Evolutionary conservation across 2,888 invertebrate species (phyloP).

Genomic region (Oasisia sp.): DNA sequence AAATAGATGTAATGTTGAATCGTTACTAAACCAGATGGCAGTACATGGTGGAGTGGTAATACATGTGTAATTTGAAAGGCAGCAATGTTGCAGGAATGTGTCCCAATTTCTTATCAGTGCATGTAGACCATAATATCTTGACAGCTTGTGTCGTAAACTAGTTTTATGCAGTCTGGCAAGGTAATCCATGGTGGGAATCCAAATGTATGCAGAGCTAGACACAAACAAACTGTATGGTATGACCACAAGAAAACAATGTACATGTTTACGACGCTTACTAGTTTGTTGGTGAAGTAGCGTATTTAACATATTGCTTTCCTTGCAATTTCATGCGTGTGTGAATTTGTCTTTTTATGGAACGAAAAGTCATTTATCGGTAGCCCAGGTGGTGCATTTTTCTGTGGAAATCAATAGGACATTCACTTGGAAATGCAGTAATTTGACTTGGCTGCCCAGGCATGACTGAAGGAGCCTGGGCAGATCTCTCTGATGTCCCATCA

Average conservation of each 20-base stretch:
- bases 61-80: not conserved
- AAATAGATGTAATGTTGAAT: too few species aligned
- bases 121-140: not conserved
- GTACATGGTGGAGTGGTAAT: not conserved
- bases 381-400: not conserved
- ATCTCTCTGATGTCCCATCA: not conserved
- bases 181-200: not conserved
- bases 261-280: not conserved
- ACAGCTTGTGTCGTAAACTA: not conserved
- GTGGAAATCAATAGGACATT: too few species aligned
- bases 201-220: not conserved
- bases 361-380: not conserved
- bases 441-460: too few species aligned
- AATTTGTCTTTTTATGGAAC: not conserved
- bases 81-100: not conserved
- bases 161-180: not conserved
- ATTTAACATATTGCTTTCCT: not conserved
- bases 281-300: not conserved
- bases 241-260: too few species aligned
- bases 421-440: too few species aligned
- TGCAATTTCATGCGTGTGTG: not conserved
- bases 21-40: too few species aligned
- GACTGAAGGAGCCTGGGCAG: not conserved
- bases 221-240: not conserved
- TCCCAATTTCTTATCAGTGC: not conserved